Percentiles rank a stretch among this genome's conserved stretches.
Conservation (phyloP, 2,888 invertebrate species). For the Andrena dorsata region DNA sequence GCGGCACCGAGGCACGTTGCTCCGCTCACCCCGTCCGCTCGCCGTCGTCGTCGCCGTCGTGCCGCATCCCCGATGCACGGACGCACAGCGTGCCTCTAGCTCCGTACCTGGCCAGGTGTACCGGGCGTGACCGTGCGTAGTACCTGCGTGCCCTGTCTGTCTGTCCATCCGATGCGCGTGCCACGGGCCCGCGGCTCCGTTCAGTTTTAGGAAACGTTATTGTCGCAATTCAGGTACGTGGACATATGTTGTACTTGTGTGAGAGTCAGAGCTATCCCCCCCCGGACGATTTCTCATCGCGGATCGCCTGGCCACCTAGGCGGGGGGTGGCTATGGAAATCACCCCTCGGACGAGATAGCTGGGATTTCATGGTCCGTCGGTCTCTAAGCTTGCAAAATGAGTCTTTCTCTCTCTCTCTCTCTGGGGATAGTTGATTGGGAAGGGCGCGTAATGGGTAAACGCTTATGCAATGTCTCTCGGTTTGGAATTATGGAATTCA, state of each 20-base stretch:
- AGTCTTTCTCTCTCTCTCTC: neutral
- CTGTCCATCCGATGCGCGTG: slow-evolving; percentile 69
- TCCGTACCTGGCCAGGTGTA: slow-evolving; percentile 67
- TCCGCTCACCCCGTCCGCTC: slow-evolving; percentile 13
- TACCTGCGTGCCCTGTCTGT: slow-evolving; percentile 66
- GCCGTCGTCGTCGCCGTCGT: slow-evolving; percentile 29
- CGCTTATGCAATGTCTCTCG: neutral
- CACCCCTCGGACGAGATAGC: slow-evolving; percentile 2
- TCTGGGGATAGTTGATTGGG: neutral
- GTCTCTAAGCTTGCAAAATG: neutral
- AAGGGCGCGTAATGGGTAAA: neutral
- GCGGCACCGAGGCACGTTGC: neutral
- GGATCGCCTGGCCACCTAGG: neutral
- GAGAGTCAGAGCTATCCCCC: neutral
- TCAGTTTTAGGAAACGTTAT: slow-evolving; percentile 73
- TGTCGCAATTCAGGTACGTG: slow-evolving; percentile 73
- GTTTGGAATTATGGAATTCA: too few species aligned
- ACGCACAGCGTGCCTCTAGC: slow-evolving; percentile 60
- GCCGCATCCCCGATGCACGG: slow-evolving; percentile 59
- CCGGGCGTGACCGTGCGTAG: slow-evolving; percentile 55
- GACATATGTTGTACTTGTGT: slow-evolving; percentile 20
- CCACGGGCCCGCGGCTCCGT: slow-evolving; percentile 65
- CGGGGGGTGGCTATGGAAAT: slow-evolving; percentile 22
- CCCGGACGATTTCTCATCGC: neutral
- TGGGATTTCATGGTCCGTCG: neutral